Conservation (phyloP, 2,888 invertebrate genomes). For the Lochmaea crataegi region DNA sequence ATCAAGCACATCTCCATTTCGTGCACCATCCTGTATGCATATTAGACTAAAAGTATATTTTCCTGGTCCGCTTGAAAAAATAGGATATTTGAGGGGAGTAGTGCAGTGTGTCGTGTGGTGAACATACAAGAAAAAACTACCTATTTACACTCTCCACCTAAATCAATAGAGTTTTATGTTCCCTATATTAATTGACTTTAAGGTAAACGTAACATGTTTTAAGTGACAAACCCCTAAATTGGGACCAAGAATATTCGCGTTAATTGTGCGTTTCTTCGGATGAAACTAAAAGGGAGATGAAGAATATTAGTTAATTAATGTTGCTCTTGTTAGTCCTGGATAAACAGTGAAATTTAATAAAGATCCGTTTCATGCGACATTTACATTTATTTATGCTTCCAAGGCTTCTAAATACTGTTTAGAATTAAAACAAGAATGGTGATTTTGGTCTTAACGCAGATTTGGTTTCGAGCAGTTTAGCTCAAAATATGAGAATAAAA, state of each 20-base stretch:
- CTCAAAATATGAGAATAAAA: neutral
- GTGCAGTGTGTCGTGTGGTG: slow-evolving; percentile 44
- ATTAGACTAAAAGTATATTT: slow-evolving; percentile 22
- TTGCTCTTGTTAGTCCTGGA: slow-evolving; percentile 1
- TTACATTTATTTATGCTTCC: neutral
- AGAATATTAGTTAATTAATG: slow-evolving; percentile 9
- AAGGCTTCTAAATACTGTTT: neutral
- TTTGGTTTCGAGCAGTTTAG: neutral
- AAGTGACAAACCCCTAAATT: slow-evolving; percentile 54
- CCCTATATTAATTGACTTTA: slow-evolving; percentile 88
- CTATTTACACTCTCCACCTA: slow-evolving; percentile 58
- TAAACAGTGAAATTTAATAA: slow-evolving; percentile 5
- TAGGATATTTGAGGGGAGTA: slow-evolving; percentile 38
- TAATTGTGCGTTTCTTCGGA: slow-evolving; percentile 50
- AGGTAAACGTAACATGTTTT: slow-evolving; percentile 70
- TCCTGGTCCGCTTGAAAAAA: slow-evolving; percentile 25
- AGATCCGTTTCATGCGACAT: neutral
- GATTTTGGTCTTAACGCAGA: neutral
- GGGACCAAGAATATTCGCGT: slow-evolving; percentile 40
- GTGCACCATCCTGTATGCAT: neutral
- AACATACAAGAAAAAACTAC: slow-evolving; percentile 50
- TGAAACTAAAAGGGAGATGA: slow-evolving; percentile 3
- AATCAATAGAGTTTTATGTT: slow-evolving; percentile 71
- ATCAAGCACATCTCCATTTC: too few relatives aligned
- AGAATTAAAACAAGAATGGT: neutral